Evolutionary conservation across 2,888 invertebrate species (phyloP), one percentile per base, ranked within the genome.

Genomic region (Heliconius ethilla): DNA sequence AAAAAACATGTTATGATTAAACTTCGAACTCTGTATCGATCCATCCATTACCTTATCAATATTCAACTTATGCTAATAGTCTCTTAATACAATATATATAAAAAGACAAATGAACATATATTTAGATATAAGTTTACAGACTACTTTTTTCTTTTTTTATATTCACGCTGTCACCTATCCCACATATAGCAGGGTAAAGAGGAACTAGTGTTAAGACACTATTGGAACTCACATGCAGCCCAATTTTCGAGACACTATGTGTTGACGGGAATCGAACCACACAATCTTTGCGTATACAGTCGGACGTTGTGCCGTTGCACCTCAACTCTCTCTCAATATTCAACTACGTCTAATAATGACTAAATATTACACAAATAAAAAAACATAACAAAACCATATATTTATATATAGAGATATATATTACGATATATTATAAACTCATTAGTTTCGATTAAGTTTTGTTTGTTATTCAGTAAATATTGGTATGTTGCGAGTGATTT

Each of bases 401-500:
- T 69, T 7, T 40, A 40, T 6, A 15, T 45, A 45, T 25, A 5
- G 13, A 69, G 4, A 25, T 27, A 29, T 37, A 33, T 33, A 18
- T 66, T 5, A 40, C 45, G 51, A 29, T 51, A 72, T 72, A 72
- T 72, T 72, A 72, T 72, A 72, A 72, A 37, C 33, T 72, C 76
- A 55, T 76, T 76, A 76, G 51, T 51, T 72, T 18, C 59, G 59
- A n/a, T 59, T 55, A 76, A 72, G 10, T 73, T 59, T 73, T 77
- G 59, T 75, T 75, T 75, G 51, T 51, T 33, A 78, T 67, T 78
- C 66, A 72, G 62, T 69, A 40, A 65, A 72, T 77, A 81, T 84
- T 82, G 81, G 78, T 75, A 76, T 73, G 77, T 78, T 78, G 78
- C 78, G 79, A 79, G 81, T 79, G 76, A 78, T 91, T 90, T 91